Percentiles rank a stretch among this genome's conserved stretches.
These are phyloP conservation scores for Brachyptera putata DNA, from an alignment of 2,888 invertebrate species.

Conservation along the genomic window DNA sequence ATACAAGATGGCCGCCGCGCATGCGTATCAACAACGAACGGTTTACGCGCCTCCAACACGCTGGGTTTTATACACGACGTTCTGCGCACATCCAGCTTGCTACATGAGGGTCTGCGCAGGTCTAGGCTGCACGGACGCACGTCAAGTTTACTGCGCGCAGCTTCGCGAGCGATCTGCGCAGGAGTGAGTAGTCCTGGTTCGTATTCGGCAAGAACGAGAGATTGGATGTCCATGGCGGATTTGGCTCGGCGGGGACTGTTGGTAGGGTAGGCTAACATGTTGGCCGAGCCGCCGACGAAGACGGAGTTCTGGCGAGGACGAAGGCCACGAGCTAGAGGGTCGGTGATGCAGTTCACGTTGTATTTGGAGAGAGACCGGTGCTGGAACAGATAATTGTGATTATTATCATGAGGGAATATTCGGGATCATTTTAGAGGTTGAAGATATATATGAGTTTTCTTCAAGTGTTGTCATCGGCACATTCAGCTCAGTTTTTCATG, in stretches of 20 bases:
- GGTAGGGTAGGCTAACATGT: constrained; percentile 59
- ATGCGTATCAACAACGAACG: not conserved
- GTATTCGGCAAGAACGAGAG: constrained; percentile 55
- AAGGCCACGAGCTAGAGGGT: constrained; percentile 35
- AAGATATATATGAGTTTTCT: no score
- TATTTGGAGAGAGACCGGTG: constrained; percentile 66
- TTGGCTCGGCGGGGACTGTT: constrained; percentile 72
- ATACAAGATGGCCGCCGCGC: not conserved
- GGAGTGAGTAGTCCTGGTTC: not conserved
- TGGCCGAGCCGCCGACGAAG: constrained; percentile 69
- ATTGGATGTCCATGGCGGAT: constrained; percentile 80
- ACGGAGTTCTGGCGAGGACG: constrained; percentile 77
- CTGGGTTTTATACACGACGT: not conserved
- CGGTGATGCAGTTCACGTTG: constrained; percentile 58
- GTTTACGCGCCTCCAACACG: not conserved
- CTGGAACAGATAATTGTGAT: constrained; percentile 43
- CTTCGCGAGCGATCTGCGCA: not conserved
- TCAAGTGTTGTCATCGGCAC: no score
- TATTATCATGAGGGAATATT: not conserved
- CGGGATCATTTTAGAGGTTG: no score
- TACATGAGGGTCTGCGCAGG: constrained; percentile 16
- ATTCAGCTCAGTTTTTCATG: no score
- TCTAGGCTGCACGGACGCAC: not conserved
- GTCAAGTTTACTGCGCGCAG: not conserved
- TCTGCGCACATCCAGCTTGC: constrained; percentile 14